These are phyloP conservation scores for Misgurnus mizolepis DNA, from an alignment of 2,113 vertebrate genomes.

Conservation along the genomic window DNA sequence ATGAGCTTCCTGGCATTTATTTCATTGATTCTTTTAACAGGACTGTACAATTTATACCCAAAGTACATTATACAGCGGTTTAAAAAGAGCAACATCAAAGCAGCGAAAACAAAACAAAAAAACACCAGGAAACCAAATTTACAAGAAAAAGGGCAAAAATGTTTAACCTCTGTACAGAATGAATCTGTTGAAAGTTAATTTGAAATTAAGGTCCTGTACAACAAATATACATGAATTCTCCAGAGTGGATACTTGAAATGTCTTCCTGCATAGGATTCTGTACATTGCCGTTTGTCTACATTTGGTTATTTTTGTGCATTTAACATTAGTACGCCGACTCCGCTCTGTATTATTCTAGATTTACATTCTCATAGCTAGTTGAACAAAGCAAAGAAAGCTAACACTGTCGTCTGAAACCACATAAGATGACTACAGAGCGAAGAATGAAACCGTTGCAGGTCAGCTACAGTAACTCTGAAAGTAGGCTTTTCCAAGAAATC, in stretches of 20 bases:
- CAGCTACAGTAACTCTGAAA: slow-evolving; percentile 62
- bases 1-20: slow-evolving; percentile 68
- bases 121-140: slow-evolving; percentile 84
- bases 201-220: slow-evolving; percentile 93
- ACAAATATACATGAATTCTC: slow-evolving; percentile 88
- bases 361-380: slow-evolving; percentile 74
- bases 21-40: slow-evolving; percentile 69
- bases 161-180: slow-evolving; percentile 91
- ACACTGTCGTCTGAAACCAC: slow-evolving; percentile 60
- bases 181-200: slow-evolving; percentile 87
- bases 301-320: slow-evolving; percentile 92
- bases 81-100: slow-evolving; percentile 89
- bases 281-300: slow-evolving; percentile 83
- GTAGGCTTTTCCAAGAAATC: slow-evolving; percentile 63
- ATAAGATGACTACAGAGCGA: slow-evolving; percentile 59
- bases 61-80: slow-evolving; percentile 87
- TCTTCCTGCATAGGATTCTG: slow-evolving; percentile 93
- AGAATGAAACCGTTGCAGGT: slow-evolving; percentile 61
- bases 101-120: slow-evolving; percentile 84
- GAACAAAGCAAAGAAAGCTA: slow-evolving; percentile 71
- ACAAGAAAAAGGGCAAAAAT: slow-evolving; percentile 81
- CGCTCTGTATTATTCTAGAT: slow-evolving; percentile 72
- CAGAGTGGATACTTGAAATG: slow-evolving; percentile 85
- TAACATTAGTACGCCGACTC: slow-evolving; percentile 79
- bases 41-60: slow-evolving; percentile 88